Evolutionary conservation across 2,888 invertebrate genomes (phyloP).

Genomic region (Punctoribates punctum): DNA sequence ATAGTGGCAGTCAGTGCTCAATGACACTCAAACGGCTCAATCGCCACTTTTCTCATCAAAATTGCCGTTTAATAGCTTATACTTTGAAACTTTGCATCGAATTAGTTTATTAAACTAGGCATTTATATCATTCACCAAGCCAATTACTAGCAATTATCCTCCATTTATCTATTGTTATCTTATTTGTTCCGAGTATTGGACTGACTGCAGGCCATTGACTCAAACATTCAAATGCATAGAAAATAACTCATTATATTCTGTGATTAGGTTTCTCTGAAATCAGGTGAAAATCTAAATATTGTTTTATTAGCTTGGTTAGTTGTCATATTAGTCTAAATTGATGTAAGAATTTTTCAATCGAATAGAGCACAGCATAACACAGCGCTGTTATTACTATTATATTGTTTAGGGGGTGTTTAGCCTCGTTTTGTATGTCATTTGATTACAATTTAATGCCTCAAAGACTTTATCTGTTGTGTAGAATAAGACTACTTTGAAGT

Average conservation of each 20-base stretch:
- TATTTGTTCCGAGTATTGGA: not conserved
- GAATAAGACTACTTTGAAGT: not conserved
- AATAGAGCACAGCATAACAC: not conserved
- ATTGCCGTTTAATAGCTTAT: not conserved
- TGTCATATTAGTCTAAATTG: constrained; percentile 14
- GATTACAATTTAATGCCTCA: constrained; percentile 28
- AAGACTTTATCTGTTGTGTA: not conserved
- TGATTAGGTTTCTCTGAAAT: too few relatives aligned
- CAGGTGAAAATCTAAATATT: constrained; percentile 34
- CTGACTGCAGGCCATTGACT: not conserved
- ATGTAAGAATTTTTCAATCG: constrained; percentile 21
- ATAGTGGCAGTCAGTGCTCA: not conserved
- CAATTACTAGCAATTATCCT: constrained; percentile 1
- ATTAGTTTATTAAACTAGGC: not conserved
- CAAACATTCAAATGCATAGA: not conserved
- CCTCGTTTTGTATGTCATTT: constrained; percentile 31
- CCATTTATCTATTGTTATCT: not conserved
- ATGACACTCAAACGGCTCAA: constrained; percentile 23
- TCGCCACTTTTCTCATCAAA: constrained; percentile 9
- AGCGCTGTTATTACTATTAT: not conserved
- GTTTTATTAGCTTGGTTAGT: not conserved
- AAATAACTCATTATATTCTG: too few relatives aligned
- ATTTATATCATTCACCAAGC: not conserved
- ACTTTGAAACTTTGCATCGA: not conserved
- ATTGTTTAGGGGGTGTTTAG: constrained; percentile 3